A percentile compares a stretch with the other conserved stretches of the same genome.
Evolutionary conservation across 2,888 invertebrate species (phyloP).

Genomic region (Helicoverpa assulta): DNA sequence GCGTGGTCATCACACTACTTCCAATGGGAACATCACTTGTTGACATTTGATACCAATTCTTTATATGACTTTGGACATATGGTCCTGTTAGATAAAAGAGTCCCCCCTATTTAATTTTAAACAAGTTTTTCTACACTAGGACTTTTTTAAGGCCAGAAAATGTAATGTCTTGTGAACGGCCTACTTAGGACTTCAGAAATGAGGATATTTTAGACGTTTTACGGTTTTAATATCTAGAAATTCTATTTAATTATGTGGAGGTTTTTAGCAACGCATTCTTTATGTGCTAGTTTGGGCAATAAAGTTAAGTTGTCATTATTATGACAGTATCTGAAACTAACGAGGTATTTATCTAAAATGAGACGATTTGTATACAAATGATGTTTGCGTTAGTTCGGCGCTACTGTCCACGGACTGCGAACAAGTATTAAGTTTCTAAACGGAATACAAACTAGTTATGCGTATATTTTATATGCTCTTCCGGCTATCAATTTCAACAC

Average conservation of each 20-base stretch:
- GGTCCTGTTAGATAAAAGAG: slow-evolving; percentile 8
- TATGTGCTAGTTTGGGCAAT: not conserved
- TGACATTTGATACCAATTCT: slow-evolving; percentile 75
- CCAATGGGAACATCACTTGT: slow-evolving; percentile 78
- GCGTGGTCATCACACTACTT: slow-evolving; percentile 84
- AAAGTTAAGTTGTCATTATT: slow-evolving; percentile 16
- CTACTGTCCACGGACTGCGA: slow-evolving; percentile 38
- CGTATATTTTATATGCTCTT: slow-evolving; percentile 62
- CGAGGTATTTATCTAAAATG: slow-evolving; percentile 32
- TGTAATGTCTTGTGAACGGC: no score
- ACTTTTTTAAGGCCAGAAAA: no score
- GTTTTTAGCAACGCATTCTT: not conserved
- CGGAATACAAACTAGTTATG: slow-evolving; percentile 59
- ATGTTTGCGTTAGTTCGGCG: slow-evolving; percentile 35
- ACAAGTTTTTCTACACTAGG: slow-evolving; percentile 13
- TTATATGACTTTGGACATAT: slow-evolving; percentile 63
- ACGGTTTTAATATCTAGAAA: no score
- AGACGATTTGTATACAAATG: slow-evolving; percentile 49
- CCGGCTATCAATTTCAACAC: slow-evolving; percentile 68
- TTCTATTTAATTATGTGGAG: not conserved
- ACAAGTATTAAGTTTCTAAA: slow-evolving; percentile 53
- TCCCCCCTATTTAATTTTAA: not conserved
- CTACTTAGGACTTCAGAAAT: no score
- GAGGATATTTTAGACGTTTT: no score
- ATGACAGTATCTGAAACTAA: slow-evolving; percentile 21